These are phyloP conservation scores for Calyptomena viridis DNA, from an alignment of 2,113 vertebrate species.

Conservation along the genomic window DNA sequence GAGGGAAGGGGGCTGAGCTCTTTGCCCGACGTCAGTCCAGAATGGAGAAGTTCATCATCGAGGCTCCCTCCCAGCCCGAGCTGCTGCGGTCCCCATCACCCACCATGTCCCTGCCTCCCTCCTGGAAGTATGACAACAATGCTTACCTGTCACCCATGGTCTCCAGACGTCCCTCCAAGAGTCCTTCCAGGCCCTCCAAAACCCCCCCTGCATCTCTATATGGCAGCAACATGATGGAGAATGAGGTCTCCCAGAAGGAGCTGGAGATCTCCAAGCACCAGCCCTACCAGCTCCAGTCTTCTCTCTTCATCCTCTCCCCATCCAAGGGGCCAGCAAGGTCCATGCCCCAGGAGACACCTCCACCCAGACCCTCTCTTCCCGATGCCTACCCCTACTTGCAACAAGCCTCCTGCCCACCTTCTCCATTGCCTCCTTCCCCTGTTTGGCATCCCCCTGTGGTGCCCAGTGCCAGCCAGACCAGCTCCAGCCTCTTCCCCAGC, in stretches of 20 bases:
- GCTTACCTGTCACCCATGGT: conserved; percentile 72
- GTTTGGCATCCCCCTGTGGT: conserved; percentile 67
- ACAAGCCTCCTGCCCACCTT: conserved; percentile 77
- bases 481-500: conserved; percentile 67
- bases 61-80: conserved; percentile 72
- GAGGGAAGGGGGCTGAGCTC: conserved; percentile 92
- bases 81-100: conserved; percentile 86
- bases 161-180: conserved; percentile 64
- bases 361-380: conserved; percentile 73
- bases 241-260: conserved; percentile 83
- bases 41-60: conserved; percentile 92
- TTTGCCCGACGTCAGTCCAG: conserved; percentile 91
- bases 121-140: conserved; percentile 88
- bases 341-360: conserved; percentile 78
- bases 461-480: conserved; percentile 33
- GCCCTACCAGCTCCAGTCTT: conserved; percentile 88
- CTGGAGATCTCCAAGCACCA: conserved; percentile 86
- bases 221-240: conserved; percentile 70
- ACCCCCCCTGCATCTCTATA: conserved; percentile 74
- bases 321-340: conserved; percentile 78
- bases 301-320: conserved; percentile 89
- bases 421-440: conserved; percentile 61
- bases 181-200: conserved; percentile 75
- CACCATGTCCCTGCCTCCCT: conserved; percentile 93
- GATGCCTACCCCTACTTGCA: conserved; percentile 51